Evolutionary conservation across 2,113 vertebrate genomes (phyloP).

Genomic region (Hypomesus transpacificus): DNA sequence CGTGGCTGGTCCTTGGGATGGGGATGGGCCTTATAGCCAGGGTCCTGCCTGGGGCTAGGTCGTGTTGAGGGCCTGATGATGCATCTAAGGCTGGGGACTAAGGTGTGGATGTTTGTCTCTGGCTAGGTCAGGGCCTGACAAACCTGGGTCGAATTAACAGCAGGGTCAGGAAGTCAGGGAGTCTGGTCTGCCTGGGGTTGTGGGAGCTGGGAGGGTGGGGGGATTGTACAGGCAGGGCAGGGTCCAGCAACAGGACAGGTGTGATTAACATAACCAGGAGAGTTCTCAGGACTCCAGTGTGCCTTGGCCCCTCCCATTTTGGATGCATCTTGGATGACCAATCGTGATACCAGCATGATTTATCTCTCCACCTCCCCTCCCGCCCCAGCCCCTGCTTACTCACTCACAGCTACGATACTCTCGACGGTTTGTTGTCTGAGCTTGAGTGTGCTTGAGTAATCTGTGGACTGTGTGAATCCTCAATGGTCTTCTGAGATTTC

Average conservation of each 20-base stretch:
- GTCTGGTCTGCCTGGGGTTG: slow-evolving; percentile 47
- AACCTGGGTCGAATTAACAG: slow-evolving; percentile 69
- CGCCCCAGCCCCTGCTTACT: too few species aligned
- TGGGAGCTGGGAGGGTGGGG: slow-evolving; percentile 55
- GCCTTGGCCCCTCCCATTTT: background rate
- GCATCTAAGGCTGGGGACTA: too few species aligned
- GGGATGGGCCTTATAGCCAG: too few species aligned
- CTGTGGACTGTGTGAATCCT: background rate
- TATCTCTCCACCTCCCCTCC: too few species aligned
- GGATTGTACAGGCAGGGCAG: slow-evolving; percentile 46
- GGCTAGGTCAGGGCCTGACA: too few species aligned
- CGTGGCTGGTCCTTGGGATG: too few species aligned
- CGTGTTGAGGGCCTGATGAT: slow-evolving; percentile 34
- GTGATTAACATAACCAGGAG: slow-evolving; percentile 71
- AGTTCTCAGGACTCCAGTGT: slow-evolving; percentile 65
- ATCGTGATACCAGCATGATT: too few species aligned
- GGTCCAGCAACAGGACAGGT: slow-evolving; percentile 39
- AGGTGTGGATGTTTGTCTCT: too few species aligned
- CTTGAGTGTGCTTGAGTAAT: too few species aligned
- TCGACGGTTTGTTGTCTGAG: too few species aligned
- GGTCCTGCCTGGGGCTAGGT: slow-evolving; percentile 2
- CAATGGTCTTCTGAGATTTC: background rate
- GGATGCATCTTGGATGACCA: too few species aligned
- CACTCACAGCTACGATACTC: too few species aligned
- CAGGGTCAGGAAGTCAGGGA: slow-evolving; percentile 30